Conservation (phyloP, 2,113 vertebrate genomes). For the Pardalotus punctatus region DNA sequence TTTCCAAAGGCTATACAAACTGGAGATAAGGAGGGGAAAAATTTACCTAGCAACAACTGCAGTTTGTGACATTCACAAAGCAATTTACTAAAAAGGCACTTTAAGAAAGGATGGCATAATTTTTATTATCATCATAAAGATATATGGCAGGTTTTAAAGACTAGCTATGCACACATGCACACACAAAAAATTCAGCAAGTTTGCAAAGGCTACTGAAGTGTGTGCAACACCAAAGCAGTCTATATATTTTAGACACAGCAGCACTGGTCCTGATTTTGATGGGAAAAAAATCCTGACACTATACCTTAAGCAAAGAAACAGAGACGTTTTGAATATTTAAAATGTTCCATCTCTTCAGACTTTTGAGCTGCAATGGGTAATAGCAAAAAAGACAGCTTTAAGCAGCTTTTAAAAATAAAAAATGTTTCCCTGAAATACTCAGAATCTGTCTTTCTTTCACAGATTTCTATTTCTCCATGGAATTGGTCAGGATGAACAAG, state of each 20-base stretch:
- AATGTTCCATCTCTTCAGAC: neutral
- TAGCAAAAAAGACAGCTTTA: neutral
- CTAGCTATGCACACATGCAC: neutral
- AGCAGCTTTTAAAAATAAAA: constrained; percentile 11
- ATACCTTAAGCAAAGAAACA: neutral
- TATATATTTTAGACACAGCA: neutral
- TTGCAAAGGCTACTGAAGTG: neutral
- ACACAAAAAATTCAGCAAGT: neutral
- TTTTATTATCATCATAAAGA: neutral
- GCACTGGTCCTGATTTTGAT: neutral
- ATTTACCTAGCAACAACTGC: neutral
- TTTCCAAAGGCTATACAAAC: neutral
- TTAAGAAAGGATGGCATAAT: neutral
- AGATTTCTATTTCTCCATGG: neutral
- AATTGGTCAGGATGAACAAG: neutral
- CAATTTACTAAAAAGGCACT: neutral
- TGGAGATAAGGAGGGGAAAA: neutral
- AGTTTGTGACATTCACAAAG: neutral
- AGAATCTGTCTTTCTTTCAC: neutral
- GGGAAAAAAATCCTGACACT: neutral
- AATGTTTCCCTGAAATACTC: neutral
- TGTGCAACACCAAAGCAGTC: neutral
- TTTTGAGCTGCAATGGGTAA: neutral
- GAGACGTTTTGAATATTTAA: neutral
- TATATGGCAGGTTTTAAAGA: neutral